Percentiles rank a stretch among this genome's conserved stretches.
These are phyloP conservation scores for Phyllotreta striolata DNA, from an alignment of 2,888 invertebrate genomes.

Conservation along the genomic window DNA sequence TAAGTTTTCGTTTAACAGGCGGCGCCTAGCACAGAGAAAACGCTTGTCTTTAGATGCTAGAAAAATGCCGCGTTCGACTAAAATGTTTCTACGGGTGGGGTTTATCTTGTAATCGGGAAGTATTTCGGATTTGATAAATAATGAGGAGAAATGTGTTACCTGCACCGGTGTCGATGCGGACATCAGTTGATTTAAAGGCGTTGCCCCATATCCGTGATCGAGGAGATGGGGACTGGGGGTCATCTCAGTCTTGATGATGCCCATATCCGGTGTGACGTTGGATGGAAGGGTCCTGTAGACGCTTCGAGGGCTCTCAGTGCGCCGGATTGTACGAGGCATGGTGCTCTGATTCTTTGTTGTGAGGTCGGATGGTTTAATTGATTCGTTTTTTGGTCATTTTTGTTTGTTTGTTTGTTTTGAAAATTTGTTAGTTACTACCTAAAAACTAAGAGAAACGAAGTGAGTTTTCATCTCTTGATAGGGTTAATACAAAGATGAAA, in stretches of 20 bases:
- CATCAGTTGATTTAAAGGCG: slow-evolving; percentile 72
- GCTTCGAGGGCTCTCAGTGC: slow-evolving; percentile 50
- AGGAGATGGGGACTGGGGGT: slow-evolving; percentile 78
- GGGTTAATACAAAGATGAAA: too few relatives aligned
- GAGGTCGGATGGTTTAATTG: not conserved
- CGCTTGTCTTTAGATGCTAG: too few relatives aligned
- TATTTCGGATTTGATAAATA: too few relatives aligned
- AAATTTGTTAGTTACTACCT: slow-evolving; percentile 14
- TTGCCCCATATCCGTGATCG: slow-evolving; percentile 88
- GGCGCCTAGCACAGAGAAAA: slow-evolving; percentile 53
- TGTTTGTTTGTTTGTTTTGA: slow-evolving; percentile 17
- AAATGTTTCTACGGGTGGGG: too few relatives aligned
- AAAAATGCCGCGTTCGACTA: too few relatives aligned
- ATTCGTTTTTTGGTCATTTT: slow-evolving; percentile 28
- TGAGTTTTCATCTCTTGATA: too few relatives aligned
- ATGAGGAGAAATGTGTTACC: slow-evolving; percentile 8
- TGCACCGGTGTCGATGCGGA: slow-evolving; percentile 52
- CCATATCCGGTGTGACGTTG: slow-evolving; percentile 63
- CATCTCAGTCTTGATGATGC: slow-evolving; percentile 61
- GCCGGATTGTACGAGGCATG: slow-evolving; percentile 65
- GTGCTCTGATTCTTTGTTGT: slow-evolving; percentile 34
- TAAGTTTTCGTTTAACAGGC: slow-evolving; percentile 81
- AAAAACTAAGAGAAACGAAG: slow-evolving; percentile 17
- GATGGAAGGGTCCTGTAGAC: slow-evolving; percentile 64
- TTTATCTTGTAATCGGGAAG: not conserved